Base-by-base conservation (phyloP, 2,113 vertebrate species). In the Limnothrissa miodon region DNA sequence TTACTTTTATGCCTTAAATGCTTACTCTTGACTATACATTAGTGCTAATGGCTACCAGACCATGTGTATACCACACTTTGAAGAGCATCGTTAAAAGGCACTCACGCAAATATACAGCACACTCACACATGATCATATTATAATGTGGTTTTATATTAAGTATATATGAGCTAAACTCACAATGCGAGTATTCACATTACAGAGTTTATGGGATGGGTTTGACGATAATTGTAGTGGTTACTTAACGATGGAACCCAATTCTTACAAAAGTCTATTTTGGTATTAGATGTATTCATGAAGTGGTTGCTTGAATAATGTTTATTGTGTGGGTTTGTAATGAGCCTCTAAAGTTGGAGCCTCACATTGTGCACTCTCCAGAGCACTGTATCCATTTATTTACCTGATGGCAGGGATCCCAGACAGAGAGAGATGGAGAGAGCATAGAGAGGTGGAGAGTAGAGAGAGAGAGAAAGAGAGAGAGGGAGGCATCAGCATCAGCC, bases 311-410 rank as follows among this genome's bases (percentile, higher is more conserved):
- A 85, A 82, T 59, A 78, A 59, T 23, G 44, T 78, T 51, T 51
- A 80, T 53, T n/a, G 80, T 51, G 84, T 82, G 80, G 82, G 78
- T 29, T 45, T 81, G 81, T 83, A 83, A 86, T 83, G 70, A 81
- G 79, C 29, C 85, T 62, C 81, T 83, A 81, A 83, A 83, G 81
- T 83, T 62, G 39, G 39, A 78, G 2, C 42, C 82, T 81, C 82
- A 48, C 70, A 46, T 74, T 74, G 33, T 74, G 36, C 66, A 2
- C 15, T 36, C 29, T 74, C 66, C 39, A 39, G 51, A 81, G 19
- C 48, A 21, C 51, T 46, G 51, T 83, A 53, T 80, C 39, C 53
- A 13, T 79, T 53, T 62, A 39, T 78, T 78, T 80, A 25, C 53
- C 29, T 82, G 80, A 29, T 62, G 25, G 29, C 19, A 62, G 29